Evolutionary conservation across 2,888 invertebrate genomes (phyloP), one percentile per base, ranked within the genome.

Genomic region (Bombylius major): DNA sequence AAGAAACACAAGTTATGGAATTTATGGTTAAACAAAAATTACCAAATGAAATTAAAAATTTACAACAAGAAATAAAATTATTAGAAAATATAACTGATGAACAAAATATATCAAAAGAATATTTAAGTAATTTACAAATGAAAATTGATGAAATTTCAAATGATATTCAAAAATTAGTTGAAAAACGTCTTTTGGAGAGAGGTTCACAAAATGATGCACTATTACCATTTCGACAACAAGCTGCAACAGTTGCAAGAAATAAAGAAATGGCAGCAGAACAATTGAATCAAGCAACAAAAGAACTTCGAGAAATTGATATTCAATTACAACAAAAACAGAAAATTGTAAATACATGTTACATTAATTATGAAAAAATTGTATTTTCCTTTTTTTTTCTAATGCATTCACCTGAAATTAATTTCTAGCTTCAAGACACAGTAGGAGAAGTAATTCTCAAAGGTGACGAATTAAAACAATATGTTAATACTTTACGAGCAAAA

Each of bases 211-310:
- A 79, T 58, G 89, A 91, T 69, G 88, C 89, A 69, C 75, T 90
- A 60, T 84, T 86, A 2, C 84, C 91, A 48, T 92, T 90, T 68
- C 79, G 91, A 42, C 91, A 93, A 67, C 92, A 93, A 74, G 89
- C 89, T 0, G 79, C 83, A 0, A 84, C 87, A 33, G 86, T 91
- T 50, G 79, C 83, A 12, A 81, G 89, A 57, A 89, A 89, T 69
- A 92, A 92, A 69, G 86, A 87, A 60, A 78, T 80, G 14, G 81
- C 85, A 45, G 86, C 87, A 0, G 82, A 84, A 60, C 78, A 80
- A 57, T 78, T 89, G 34, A 80, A 83, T 60, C 84, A 87, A 57
- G 70, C 84, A 0, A 79, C 84, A 59, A 79, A 78, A 49, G 79
- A 82, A 47, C 72, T 84, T 47, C 78, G 79, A 55, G 76, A 79